These are phyloP conservation scores for Calephelis nemesis DNA, from an alignment of 1,140 invertebrate genomes.

Conservation along the genomic window DNA sequence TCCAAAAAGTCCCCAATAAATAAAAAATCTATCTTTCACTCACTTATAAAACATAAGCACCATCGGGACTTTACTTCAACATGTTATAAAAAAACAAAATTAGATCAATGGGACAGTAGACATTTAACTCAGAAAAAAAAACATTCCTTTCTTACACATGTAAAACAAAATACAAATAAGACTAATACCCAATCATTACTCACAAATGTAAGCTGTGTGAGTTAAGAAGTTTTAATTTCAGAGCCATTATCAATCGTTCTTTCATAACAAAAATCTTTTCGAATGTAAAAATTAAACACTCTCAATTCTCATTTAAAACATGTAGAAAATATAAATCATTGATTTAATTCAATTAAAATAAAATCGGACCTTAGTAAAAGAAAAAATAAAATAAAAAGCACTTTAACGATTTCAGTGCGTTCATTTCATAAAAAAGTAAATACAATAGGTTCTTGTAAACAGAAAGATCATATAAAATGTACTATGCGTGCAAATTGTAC, in stretches of 20 bases:
- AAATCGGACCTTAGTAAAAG: slow-evolving; percentile 39
- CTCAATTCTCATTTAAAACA: slow-evolving; percentile 23
- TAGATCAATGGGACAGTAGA: neutral
- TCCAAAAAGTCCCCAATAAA: too few species aligned
- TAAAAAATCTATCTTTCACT: too few species aligned
- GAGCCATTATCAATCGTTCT: neutral
- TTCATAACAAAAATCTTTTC: slow-evolving; percentile 8
- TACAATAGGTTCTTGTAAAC: slow-evolving; percentile 16
- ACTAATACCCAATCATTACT: neutral
- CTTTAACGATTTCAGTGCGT: slow-evolving; percentile 34
- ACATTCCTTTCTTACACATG: neutral
- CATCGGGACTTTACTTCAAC: too few species aligned
- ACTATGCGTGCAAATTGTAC: neutral
- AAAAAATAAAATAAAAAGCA: slow-evolving; percentile 28
- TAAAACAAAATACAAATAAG: slow-evolving; percentile 9
- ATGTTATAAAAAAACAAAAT: neutral
- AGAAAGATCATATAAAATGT: slow-evolving; percentile 11
- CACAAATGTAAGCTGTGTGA: neutral
- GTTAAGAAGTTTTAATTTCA: slow-evolving; percentile 6
- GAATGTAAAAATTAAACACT: slow-evolving; percentile 16
- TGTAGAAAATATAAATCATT: slow-evolving; percentile 29
- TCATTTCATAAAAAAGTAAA: slow-evolving; percentile 30
- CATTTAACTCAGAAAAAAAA: neutral
- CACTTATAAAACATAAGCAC: too few species aligned
- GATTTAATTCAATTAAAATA: slow-evolving; percentile 32